Percentiles rank a stretch among this genome's conserved stretches.
Evolutionary conservation across 2,113 vertebrate genomes (phyloP).

Genomic region (Dissostichus mawsoni): DNA sequence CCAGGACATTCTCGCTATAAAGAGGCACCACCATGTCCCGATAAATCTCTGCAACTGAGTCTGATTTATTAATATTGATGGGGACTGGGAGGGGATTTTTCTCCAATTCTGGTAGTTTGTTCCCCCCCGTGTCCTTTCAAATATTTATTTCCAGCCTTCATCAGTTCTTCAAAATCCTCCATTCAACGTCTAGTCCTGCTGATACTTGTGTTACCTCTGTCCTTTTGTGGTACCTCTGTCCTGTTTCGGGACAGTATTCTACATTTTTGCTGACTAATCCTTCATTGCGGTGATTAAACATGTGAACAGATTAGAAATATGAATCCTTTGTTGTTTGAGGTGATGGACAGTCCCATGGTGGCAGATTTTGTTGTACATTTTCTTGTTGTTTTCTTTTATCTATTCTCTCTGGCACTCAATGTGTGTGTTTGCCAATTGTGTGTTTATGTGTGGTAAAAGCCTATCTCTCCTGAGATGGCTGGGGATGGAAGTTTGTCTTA

Average conservation of each 20-base stretch:
- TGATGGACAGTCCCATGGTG: conserved; percentile 50
- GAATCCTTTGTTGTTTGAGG: conserved; percentile 43
- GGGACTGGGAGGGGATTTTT: conserved; percentile 35
- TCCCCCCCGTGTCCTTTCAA: conserved; percentile 39
- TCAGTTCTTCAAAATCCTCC: conserved; percentile 49
- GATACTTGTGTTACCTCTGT: conserved; percentile 4
- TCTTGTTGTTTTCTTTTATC: conserved; percentile 51
- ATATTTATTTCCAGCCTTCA: conserved; percentile 52
- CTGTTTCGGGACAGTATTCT: conserved; percentile 2
- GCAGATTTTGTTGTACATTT: conserved; percentile 40
- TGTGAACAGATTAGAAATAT: conserved; percentile 53
- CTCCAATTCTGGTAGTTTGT: conserved; percentile 42
- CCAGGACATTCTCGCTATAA: conserved; percentile 38
- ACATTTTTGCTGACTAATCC: conserved; percentile 39
- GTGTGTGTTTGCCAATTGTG: background rate
- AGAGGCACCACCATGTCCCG: conserved; percentile 9
- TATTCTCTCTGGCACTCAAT: conserved; percentile 22
- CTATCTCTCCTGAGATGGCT: conserved; percentile 51
- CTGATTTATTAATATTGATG: conserved; percentile 61
- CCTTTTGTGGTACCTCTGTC: background rate
- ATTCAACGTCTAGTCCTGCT: background rate
- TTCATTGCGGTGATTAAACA: conserved; percentile 32
- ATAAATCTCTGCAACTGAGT: conserved; percentile 25
- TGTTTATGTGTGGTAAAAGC: conserved; percentile 41
- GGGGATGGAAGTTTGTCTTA: conserved; percentile 57